Evolutionary conservation across 2,888 invertebrate genomes (phyloP), one percentile per base, ranked within the genome.

Genomic region (Drosophila macrospina): DNA sequence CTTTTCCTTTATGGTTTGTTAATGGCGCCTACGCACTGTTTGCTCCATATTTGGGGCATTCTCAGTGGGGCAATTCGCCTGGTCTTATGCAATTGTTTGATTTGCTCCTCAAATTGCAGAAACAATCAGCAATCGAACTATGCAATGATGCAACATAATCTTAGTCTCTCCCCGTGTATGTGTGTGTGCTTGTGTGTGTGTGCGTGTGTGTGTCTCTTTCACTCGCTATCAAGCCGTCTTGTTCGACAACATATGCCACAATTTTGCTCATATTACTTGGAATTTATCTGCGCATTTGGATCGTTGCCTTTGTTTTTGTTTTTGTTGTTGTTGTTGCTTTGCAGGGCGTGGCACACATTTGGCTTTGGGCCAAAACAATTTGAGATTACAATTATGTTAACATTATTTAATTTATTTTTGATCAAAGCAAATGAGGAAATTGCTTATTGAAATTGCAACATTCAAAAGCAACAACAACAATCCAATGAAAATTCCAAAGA

Each of bases 381-480:
- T 61, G 15, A 65, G 85, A 85, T 80, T 57, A 59, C 65, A 70
- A 82, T 75, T 71, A 79, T 65, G 82, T 82, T 85, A 85, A 75
- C 62, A 75, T 60, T 64, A 79, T 82, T 70, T 85, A 34, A 85
- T 85, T 85, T 85, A 82, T 62, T 80, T 80, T 67, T 42, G 41
- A 50, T 54, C 65, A 55, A 11, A 42, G 67, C 77, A 52, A 64
- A 82, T 60, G 52, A 67, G 81, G 74, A 79, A 84, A 80, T 54
- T 54, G 52, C 11, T 41, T 55, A 70, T 57, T 76, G 63, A 61
- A 74, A 74, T 74, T 74, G 57, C 70, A 47, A 32, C 11, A 26
- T n/a, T n/a, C n/a, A n/a, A n/a, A 51, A 11, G 16, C 15, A 47
- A 39, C 5, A 34, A 39, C 8, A 1, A 3, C 54, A 28, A 16